Evolutionary conservation across 2,113 vertebrate genomes (phyloP), one percentile per base, ranked within the genome.

Genomic region (Pelodiscus sinensis): DNA sequence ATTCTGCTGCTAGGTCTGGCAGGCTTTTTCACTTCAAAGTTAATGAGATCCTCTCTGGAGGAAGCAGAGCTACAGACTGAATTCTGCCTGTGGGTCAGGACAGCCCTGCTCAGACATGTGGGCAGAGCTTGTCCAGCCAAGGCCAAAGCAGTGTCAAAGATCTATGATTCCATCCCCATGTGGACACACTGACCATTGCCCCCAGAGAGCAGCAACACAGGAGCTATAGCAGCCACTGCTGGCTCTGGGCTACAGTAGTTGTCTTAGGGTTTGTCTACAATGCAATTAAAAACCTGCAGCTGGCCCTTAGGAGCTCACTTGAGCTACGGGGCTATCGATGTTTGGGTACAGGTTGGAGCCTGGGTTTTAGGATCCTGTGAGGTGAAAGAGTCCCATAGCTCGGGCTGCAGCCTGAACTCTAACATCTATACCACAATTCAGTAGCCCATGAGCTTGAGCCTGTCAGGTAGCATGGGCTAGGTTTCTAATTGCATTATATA

Each of bases 91-190:
- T 44, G 44, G 44, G 44, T 44, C 5, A 44, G 44, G 44, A 44
- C 44, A 44, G 44, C 44, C 44, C 44, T 44, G 31, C 22, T 5
- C 0, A 0, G 73, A 27, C 8, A 1, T 62, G 24, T 77, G 55
- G n/a, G n/a, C 89, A 68, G 71, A 21, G 4, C 12, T 90, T 80
- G 86, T 82, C 81, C 81, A 27, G 79, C 12, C 44, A n/a, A 1
- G 13, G 12, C 35, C 50, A 58, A 88, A 21, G 1, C n/a, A 0
- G n/a, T 44, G 18, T 22, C 50, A 54, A 54, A 65, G 44, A 54
- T 91, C 65, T 0, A 1, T 19, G 8, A 75, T 11, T 75, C 90
- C 73, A 1, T 21, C 68, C 73, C 2, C 2, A 25, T 3, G 4
- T 50, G 50, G 73, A 54, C 68, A 29, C 27, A 50, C 8, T 21